Base-by-base conservation (phyloP, 2,888 invertebrate genomes). In the Tetanocera ferruginea region DNA sequence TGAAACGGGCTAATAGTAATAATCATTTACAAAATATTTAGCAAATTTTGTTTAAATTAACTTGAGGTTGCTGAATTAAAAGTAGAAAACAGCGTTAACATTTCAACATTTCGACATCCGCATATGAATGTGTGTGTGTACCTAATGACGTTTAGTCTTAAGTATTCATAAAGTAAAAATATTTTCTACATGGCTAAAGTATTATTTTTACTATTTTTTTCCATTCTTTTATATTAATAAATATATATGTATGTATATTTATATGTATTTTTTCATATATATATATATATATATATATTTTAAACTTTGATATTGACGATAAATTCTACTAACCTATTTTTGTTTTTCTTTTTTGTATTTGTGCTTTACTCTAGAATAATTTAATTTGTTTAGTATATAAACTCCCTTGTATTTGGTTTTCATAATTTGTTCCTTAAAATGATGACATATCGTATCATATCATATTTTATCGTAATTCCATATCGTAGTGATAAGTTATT, bases 391-490 rank as follows among this genome's bases (percentile, higher is more conserved):
- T 87, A 88, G 86, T 86, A 87, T 88, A 88, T 89, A 86, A 88
- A 88, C 88, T 89, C 89, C 89, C 89, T 89, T 89, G 89, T 89
- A 89, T 89, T 87, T 85, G 88, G 88, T 89, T 89, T 88, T 85
- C 86, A 86, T 87, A 83, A 82, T 87, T 88, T 87, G 88, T 88
- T 88, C 87, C 88, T 84, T 84, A 84, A 82, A 85, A 84, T 87
- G 85, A 77, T 76, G 14, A n/a, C n/a, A 73, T 72, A 28, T 77
- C 78, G 77, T 79, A 85, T 25, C 25, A 19, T 57, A 23, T 57
- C 25, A 23, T 57, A 19, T 19, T 5, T 1, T 23, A 11, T 55
- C 23, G 5, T 55, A 19, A 23, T 19, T 11, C 14, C 23, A 23
- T 23, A 55, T 8, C 57, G 4, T 57, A 19, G 25, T 11, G 25